These are phyloP conservation scores for Synergus umbraculus DNA, from an alignment of 2,888 invertebrate genomes.

Conservation along the genomic window DNA sequence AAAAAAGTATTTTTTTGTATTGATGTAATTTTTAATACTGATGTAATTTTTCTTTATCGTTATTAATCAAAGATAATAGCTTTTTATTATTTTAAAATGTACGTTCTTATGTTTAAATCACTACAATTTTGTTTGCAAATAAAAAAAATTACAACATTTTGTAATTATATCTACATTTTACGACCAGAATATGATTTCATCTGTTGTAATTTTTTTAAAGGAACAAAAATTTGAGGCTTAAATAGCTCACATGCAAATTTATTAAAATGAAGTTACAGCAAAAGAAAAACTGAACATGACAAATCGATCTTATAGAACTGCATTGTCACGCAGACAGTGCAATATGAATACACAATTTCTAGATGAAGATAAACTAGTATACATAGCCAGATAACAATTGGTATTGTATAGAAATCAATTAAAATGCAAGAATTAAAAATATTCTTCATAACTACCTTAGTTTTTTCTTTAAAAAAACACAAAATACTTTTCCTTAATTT, in stretches of 20 bases:
- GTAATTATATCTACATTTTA: background rate
- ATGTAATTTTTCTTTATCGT: too few relatives aligned
- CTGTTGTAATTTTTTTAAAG: background rate
- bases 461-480: background rate
- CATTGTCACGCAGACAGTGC: constrained; percentile 1
- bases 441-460: background rate
- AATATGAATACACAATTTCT: background rate
- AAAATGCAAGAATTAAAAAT: too few relatives aligned
- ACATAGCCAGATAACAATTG: background rate
- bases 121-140: background rate
- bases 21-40: too few relatives aligned
- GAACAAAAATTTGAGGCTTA: background rate
- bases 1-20: too few relatives aligned
- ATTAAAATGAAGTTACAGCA: constrained; percentile 12
- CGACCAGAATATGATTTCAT: background rate
- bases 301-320: background rate
- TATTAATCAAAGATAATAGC: background rate
- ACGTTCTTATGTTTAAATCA: too few relatives aligned
- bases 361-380: background rate
- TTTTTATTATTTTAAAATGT: background rate
- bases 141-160: background rate
- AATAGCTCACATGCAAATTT: constrained; percentile 5
- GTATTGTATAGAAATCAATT: too few relatives aligned
- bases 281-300: background rate
- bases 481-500: too few relatives aligned